Evolutionary conservation across 2,888 invertebrate genomes (phyloP).

Genomic region (Nomada fucata): DNA sequence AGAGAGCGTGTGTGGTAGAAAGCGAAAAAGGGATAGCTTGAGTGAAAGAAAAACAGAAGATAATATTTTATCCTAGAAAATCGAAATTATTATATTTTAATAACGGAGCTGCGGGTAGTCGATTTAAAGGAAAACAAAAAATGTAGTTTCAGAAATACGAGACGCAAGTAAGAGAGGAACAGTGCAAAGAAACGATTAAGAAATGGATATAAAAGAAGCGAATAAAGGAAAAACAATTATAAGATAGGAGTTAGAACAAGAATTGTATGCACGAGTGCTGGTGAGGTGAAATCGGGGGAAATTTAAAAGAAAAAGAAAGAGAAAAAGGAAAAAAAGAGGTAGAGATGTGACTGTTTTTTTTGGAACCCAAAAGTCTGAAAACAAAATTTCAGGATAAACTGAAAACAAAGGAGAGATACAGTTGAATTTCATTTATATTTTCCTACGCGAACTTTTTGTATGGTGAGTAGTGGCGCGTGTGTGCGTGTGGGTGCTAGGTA

Average conservation of each 20-base stretch:
- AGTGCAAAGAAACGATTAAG: slow-evolving; percentile 20
- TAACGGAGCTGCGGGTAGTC: slow-evolving; percentile 62
- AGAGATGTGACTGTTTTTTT: slow-evolving; percentile 42
- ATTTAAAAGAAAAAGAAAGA: background rate
- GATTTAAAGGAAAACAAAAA: slow-evolving; percentile 43
- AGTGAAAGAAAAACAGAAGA: slow-evolving; percentile 32
- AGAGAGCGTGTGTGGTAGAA: background rate
- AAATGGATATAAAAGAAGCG: slow-evolving; percentile 14
- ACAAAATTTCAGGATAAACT: slow-evolving; percentile 53
- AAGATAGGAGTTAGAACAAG: background rate
- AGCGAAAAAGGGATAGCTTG: background rate
- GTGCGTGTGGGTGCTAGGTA: slow-evolving; percentile 45
- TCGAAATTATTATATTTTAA: slow-evolving; percentile 79
- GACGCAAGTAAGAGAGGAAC: slow-evolving; percentile 20
- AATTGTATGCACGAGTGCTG: no score
- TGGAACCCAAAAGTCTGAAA: slow-evolving; percentile 71
- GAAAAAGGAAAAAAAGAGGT: no score
- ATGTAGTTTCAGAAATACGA: slow-evolving; percentile 1
- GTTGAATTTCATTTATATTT: slow-evolving; percentile 76
- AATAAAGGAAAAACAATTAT: background rate
- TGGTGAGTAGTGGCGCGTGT: slow-evolving; percentile 54
- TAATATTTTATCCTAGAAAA: slow-evolving; percentile 68
- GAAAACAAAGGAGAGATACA: slow-evolving; percentile 46
- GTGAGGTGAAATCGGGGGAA: background rate
- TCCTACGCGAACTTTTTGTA: slow-evolving; percentile 74